Evolutionary conservation across 2,113 vertebrate genomes (phyloP).

Genomic region (Excalfactoria chinensis): DNA sequence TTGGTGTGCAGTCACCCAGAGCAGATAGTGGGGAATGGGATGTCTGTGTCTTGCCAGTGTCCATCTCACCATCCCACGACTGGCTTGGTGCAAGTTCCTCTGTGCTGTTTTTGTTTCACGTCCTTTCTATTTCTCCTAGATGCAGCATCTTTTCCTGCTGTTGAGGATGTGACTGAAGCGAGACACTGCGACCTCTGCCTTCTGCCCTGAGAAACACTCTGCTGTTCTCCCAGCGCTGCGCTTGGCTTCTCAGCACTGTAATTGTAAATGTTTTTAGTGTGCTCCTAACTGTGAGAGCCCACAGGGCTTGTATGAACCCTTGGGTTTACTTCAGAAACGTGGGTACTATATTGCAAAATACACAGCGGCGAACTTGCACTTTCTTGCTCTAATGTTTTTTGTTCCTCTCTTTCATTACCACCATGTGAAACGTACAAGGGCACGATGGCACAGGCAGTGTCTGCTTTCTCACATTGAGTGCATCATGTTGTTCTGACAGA

Average conservation of each 20-base stretch:
- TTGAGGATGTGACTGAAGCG: neutral
- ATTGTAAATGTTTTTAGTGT: neutral
- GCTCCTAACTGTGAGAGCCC: neutral
- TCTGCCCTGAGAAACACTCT: neutral
- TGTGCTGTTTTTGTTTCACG: neutral
- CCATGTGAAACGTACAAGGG: neutral
- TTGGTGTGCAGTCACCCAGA: neutral
- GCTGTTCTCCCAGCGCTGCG: neutral
- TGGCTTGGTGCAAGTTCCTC: accelerated
- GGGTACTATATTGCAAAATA: neutral
- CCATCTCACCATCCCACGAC: neutral
- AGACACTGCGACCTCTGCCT: neutral
- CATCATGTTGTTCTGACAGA: neutral
- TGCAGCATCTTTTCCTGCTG: neutral
- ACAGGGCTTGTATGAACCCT: neutral
- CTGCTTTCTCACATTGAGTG: accelerated
- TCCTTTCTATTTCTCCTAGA: neutral
- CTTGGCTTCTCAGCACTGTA: neutral
- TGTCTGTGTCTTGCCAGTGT: neutral
- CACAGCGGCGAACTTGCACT: neutral
- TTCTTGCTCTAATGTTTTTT: neutral
- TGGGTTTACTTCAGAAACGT: neutral
- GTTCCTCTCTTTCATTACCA: neutral
- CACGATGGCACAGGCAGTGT: neutral
- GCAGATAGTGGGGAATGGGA: neutral